Evolutionary conservation across 2,888 invertebrate genomes (phyloP), one percentile per base, ranked within the genome.

Genomic region (Tenthredo livida): DNA sequence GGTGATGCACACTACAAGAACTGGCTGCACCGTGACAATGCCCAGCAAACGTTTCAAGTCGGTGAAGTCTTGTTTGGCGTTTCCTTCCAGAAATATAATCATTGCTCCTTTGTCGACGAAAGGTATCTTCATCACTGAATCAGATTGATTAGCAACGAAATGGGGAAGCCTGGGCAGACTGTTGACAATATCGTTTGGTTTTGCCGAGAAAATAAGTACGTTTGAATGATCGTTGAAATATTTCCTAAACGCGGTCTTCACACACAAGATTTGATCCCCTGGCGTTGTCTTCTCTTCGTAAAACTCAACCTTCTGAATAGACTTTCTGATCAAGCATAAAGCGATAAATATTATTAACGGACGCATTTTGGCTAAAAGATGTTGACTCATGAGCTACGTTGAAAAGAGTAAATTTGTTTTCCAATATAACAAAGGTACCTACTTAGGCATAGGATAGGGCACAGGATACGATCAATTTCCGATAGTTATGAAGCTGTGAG

Each of bases 1-100:
- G 6, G 37, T 40, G 58, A 80, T 50, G 29, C 80, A 80, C n/a
- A 80, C 80, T 1, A 61, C 21, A 12, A 80, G 61, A 58, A 80
- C 50, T 25, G 58, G 37, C 21, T 33, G 21, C 3, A 80, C 40
- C 5, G 58, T 58, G 21, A 37, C 58, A n/a, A 61, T 12, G 37
- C 21, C 61, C 40, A 6, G 37, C 7, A 80, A 61, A 50, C 15
- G 25, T 40, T 80, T 21, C 58, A 80, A 40, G 40, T 21, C 33
- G 10, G 21, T 21, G 6, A 61, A 80, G n/a, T 80, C 80, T 10
- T n/a, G 12, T 37, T 61, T 9, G 2, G 21, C 40, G 17, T 80
- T 61, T 33, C 80, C 80, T 40, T 61, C 61, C 7, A 80, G 43
- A 61, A 61, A 61, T 80, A 80, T 25, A 15, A 67, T 33, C 33